Evolutionary conservation across 2,888 invertebrate genomes (phyloP).

Genomic region (Trachelus stipa): DNA sequence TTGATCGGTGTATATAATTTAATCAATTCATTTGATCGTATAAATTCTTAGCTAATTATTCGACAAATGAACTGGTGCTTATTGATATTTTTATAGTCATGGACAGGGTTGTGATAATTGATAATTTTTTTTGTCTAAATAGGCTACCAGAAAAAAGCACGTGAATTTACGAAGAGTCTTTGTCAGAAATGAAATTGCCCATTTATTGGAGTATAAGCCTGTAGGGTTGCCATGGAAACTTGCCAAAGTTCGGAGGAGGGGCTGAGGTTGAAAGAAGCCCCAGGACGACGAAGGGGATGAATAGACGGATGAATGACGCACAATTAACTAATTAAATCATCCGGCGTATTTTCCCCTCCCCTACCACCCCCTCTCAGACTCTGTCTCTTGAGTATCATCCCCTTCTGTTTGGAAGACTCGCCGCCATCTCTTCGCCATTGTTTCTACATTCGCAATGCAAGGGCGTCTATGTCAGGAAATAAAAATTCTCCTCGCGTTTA

Average conservation of each 20-base stretch:
- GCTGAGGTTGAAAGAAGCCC: slow-evolving; percentile 36
- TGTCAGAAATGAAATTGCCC: neutral
- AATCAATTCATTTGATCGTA: neutral
- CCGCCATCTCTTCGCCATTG: slow-evolving; percentile 46
- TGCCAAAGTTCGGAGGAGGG: slow-evolving; percentile 35
- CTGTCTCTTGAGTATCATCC: slow-evolving; percentile 59
- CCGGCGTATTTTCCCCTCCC: slow-evolving; percentile 53
- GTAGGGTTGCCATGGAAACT: slow-evolving; percentile 56
- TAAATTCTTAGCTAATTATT: neutral
- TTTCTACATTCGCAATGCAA: neutral
- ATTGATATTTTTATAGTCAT: neutral
- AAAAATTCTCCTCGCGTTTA: neutral
- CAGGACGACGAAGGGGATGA: slow-evolving; percentile 54
- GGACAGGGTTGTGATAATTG: neutral
- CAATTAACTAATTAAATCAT: slow-evolving; percentile 67
- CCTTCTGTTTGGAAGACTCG: slow-evolving; percentile 44
- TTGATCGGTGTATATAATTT: neutral
- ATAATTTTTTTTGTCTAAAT: neutral
- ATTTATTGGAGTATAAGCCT: slow-evolving; percentile 27
- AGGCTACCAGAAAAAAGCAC: neutral
- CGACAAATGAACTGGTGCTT: neutral
- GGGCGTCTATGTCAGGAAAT: neutral
- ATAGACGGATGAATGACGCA: slow-evolving; percentile 66
- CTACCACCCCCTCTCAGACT: slow-evolving; percentile 21
- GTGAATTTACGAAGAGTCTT: neutral